Conservation (phyloP, 2,113 vertebrate genomes). For the Oreamnos americanus region DNA sequence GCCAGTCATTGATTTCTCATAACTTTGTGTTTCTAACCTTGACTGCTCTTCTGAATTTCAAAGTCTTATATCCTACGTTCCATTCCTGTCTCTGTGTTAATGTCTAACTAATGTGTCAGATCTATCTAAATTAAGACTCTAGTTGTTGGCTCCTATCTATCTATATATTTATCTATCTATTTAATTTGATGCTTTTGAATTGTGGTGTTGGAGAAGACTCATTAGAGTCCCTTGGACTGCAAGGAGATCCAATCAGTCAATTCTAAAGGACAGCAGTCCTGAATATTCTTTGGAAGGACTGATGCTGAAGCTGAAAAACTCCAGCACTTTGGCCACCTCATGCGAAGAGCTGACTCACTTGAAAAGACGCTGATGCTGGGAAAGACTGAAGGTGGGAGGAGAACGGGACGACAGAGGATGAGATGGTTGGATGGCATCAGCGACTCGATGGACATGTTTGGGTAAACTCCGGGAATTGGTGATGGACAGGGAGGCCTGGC, state of each 20-base stretch:
- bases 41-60: not conserved
- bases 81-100: not conserved
- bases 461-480: not conserved
- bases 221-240: not conserved
- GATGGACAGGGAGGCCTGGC: not conserved
- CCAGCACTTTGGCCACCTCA: not conserved
- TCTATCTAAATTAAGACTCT: not conserved
- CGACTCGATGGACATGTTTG: not conserved
- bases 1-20: not conserved
- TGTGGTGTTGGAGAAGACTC: not conserved
- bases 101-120: not conserved
- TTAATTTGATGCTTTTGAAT: not conserved
- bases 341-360: not conserved
- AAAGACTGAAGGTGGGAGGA: not conserved
- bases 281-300: not conserved
- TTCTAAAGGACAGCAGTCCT: not conserved
- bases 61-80: not conserved
- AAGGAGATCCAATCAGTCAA: not conserved
- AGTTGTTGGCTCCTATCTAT: not conserved
- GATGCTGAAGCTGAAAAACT: not conserved
- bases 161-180: not conserved
- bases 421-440: not conserved
- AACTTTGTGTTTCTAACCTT: not conserved
- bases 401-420: fast-evolving
- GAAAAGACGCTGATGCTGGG: not conserved